These are phyloP conservation scores for Agelaius tricolor DNA, from an alignment of 2,113 vertebrate species.

Conservation along the genomic window DNA sequence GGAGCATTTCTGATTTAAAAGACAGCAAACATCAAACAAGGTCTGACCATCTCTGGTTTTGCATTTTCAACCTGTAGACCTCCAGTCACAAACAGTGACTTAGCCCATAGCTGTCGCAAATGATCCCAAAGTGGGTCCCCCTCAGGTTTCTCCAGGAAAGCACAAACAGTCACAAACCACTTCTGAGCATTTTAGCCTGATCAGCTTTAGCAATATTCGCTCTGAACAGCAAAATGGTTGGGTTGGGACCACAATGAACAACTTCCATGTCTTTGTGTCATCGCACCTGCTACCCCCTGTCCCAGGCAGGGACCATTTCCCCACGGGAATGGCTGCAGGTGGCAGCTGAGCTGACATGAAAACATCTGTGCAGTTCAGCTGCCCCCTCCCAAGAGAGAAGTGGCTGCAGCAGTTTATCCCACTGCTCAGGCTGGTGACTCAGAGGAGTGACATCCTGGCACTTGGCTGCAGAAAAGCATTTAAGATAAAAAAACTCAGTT, in stretches of 20 bases:
- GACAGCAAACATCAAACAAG: not conserved
- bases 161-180: not conserved
- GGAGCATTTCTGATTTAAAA: not conserved
- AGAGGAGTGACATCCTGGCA: not conserved
- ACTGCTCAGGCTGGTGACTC: not conserved
- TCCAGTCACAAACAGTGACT: not conserved
- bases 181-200: not conserved
- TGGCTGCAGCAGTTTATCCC: not conserved
- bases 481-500: not conserved
- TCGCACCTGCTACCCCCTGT: not conserved
- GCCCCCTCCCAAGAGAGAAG: not conserved
- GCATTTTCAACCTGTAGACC: not conserved
- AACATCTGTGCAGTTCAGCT: not conserved
- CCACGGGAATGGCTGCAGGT: not conserved
- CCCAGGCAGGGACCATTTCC: not conserved
- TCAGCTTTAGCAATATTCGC: not conserved
- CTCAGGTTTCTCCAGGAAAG: not conserved
- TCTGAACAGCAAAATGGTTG: not conserved
- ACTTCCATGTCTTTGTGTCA: not conserved
- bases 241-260: not conserved
- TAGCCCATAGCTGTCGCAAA: not conserved
- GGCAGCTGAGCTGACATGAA: not conserved
- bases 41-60: not conserved
- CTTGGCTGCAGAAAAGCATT: not conserved
- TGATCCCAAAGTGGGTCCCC: not conserved